Evolutionary conservation across 1,140 invertebrate species (phyloP).

Genomic region (Leptopilina boulardi): DNA sequence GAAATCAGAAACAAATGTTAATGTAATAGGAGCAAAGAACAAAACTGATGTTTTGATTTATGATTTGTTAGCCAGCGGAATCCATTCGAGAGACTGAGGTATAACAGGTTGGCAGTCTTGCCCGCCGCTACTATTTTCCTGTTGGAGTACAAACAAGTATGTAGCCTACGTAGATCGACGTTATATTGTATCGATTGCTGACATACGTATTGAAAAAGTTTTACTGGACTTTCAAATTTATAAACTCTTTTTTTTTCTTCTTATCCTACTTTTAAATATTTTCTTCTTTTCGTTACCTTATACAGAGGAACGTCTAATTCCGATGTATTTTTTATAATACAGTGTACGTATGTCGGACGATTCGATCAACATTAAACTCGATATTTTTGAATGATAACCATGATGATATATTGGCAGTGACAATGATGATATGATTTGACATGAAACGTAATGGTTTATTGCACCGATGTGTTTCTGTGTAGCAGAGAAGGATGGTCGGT

Average conservation of each 20-base stretch:
- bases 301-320: too few relatives aligned
- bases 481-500: conserved; percentile 63
- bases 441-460: conserved; percentile 65
- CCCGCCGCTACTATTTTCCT: conserved; percentile 76
- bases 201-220: conserved; percentile 55
- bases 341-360: conserved; percentile 55
- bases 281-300: conserved; percentile 20
- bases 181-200: conserved; percentile 52
- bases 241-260: background rate
- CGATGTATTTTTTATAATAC: too few relatives aligned
- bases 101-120: conserved; percentile 75
- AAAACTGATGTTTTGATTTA: conserved; percentile 75
- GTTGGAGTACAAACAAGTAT: conserved; percentile 81
- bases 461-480: conserved; percentile 69
- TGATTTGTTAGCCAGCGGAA: conserved; percentile 83
- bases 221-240: conserved; percentile 37
- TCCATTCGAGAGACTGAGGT: conserved; percentile 83
- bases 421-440: conserved; percentile 59
- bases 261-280: background rate
- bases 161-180: conserved; percentile 76
- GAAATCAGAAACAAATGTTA: conserved; percentile 46
- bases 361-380: conserved; percentile 55
- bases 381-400: conserved; percentile 55
- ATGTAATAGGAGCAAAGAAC: conserved; percentile 52
- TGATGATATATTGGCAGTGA: conserved; percentile 55